Evolutionary conservation across 2,888 invertebrate genomes (phyloP).

Genomic region (Calliscelio sp.): DNA sequence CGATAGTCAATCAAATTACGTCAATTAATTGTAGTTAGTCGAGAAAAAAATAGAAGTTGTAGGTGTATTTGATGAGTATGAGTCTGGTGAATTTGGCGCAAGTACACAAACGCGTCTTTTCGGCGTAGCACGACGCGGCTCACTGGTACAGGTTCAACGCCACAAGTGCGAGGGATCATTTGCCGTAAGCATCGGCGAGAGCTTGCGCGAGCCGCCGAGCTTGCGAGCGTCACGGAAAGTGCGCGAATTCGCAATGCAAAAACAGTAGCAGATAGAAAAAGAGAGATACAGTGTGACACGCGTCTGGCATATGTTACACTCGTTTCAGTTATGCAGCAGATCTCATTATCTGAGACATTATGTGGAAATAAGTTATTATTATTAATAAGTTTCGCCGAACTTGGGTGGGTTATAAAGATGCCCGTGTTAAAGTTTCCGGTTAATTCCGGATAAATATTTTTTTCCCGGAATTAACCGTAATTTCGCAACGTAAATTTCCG

Average conservation of each 20-base stretch:
- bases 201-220: slow-evolving; percentile 63
- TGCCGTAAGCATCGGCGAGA: slow-evolving; percentile 44
- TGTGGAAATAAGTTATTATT: slow-evolving; percentile 51
- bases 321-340: slow-evolving; percentile 33
- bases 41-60: too few species aligned
- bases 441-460: too few species aligned
- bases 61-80: too few species aligned
- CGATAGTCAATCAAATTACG: too few species aligned
- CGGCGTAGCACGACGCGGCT: slow-evolving; percentile 54
- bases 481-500: too few species aligned
- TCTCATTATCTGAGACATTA: slow-evolving; percentile 16
- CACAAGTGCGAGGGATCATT: slow-evolving; percentile 59
- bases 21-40: too few species aligned
- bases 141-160: slow-evolving; percentile 62
- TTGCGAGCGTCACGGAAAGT: slow-evolving; percentile 49
- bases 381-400: too few species aligned
- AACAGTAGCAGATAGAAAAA: slow-evolving; percentile 22
- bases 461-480: too few species aligned
- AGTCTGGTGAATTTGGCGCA: too few species aligned
- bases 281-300: too few species aligned
- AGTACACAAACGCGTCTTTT: slow-evolving; percentile 46
- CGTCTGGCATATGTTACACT: slow-evolving; percentile 56
- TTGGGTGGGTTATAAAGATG: too few species aligned
- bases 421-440: too few species aligned
- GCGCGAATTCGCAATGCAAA: slow-evolving; percentile 24